These are phyloP conservation scores for Cryptomyrus ogoouensis DNA, from an alignment of 2,113 vertebrate genomes.

Conservation along the genomic window DNA sequence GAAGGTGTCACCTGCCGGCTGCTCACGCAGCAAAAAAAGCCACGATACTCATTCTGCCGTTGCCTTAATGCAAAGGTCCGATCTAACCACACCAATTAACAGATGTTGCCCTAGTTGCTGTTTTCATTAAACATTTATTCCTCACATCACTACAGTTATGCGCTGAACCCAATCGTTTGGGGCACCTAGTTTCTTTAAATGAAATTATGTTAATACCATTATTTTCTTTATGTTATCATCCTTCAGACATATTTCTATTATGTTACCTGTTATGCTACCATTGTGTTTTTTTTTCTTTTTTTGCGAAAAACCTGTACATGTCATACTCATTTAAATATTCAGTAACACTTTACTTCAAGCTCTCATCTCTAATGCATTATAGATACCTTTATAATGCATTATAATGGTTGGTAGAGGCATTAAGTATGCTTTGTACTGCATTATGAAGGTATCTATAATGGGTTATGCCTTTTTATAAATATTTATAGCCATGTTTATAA, in stretches of 20 bases:
- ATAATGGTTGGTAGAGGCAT: neutral
- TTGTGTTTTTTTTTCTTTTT: neutral
- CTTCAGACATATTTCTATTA: too few relatives aligned
- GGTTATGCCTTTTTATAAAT: neutral
- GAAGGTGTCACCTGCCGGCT: neutral
- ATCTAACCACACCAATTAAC: neutral
- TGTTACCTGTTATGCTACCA: neutral
- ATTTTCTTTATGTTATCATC: neutral
- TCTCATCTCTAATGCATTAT: neutral
- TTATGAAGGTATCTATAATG: neutral
- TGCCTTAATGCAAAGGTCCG: neutral
- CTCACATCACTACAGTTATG: neutral
- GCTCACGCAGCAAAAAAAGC: neutral
- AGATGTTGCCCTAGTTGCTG: neutral
- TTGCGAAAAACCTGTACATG: neutral
- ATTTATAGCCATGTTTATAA: neutral
- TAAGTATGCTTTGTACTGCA: neutral
- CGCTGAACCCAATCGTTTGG: neutral
- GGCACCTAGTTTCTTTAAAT: neutral
- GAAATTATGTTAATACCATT: neutral
- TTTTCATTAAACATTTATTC: neutral
- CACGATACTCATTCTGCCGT: neutral
- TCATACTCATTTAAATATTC: neutral
- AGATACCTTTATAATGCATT: neutral
- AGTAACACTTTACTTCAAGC: neutral